Base-by-base conservation (phyloP, 1,140 invertebrate genomes). In the Doryteuthis pealeii region DNA sequence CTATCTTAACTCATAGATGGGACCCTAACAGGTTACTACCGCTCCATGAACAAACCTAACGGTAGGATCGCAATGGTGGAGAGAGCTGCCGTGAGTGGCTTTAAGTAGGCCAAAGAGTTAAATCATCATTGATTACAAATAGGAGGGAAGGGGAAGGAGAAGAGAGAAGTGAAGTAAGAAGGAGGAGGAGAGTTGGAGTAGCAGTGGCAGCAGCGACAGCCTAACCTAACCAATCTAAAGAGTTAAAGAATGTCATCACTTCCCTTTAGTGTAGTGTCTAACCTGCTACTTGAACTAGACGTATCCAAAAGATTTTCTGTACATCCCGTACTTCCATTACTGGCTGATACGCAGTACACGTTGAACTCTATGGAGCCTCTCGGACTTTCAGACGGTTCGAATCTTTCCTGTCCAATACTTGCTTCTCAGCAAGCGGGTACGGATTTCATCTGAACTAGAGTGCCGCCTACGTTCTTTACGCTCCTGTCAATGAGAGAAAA, bases 361-460 rank as follows among this genome's bases (percentile, higher is more conserved):
- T 33, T 80, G 80, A 49, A 84, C 69, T 86, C 85, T 22, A 81
- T 40, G 1, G 85, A 86, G 14, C 79, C 81, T 26, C 84, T 83
- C 2, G 85, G 85, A 67, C 81, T 78, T 49, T 84, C 83, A 71
- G 84, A 86, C 67, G 81, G 75, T 87, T 87, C 8, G 83, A 85
- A 73, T 86, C 83, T 71, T 86, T 84, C 15, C 84, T 75, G 72
- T 86, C 86, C 33, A 85, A 45, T 1, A 81, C 81, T 71, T 81
- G 74, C 31, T 77, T 81, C 76, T 84, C 83, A 85, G 68, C 31
- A 85, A 75, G 66, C 82, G 68, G 6, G 80, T 80, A 65, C 82
- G 73, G 78, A 85, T 83, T 65, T 85, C 84, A 80, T 85, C 84
- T 35, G 82, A 82, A 79, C 83, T 85, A 1, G 82, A 85, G 74